These are phyloP conservation scores for Drosophila nr. perissopoda DNA, from an alignment of 2,888 invertebrate species.

Conservation along the genomic window DNA sequence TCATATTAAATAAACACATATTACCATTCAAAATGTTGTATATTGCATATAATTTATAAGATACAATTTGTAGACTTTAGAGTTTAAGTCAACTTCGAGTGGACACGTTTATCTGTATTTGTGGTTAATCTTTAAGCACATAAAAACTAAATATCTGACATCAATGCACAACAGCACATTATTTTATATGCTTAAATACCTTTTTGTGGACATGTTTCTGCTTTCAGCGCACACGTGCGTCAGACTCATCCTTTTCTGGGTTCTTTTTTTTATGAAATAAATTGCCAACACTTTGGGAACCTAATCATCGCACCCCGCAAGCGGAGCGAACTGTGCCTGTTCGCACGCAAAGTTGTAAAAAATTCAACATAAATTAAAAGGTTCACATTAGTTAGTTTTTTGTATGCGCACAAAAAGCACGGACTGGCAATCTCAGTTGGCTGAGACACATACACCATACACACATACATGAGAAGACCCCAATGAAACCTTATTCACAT, in stretches of 20 bases:
- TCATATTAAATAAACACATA: not conserved
- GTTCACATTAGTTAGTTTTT: constrained; percentile 68
- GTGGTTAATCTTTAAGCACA: constrained; percentile 25
- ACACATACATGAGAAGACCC: constrained; percentile 3
- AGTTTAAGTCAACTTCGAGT: not conserved
- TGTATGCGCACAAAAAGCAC: constrained; percentile 12
- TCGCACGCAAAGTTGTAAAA: constrained; percentile 47
- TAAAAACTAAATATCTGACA: constrained; percentile 26
- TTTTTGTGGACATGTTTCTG: constrained; percentile 16
- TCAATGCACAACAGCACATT: constrained; percentile 1
- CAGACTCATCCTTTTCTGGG: not conserved
- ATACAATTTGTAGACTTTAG: not conserved
- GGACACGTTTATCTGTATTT: not conserved
- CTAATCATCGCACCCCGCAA: constrained; percentile 50
- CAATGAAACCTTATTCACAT: constrained; percentile 45
- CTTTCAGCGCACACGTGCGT: constrained; percentile 40
- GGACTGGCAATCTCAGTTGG: constrained; percentile 34
- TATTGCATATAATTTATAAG: not conserved
- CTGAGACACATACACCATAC: not conserved
- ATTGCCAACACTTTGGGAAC: constrained; percentile 47
- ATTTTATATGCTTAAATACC: constrained; percentile 2
- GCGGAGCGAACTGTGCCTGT: constrained; percentile 21
- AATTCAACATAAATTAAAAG: constrained; percentile 73
- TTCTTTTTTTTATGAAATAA: constrained; percentile 27
- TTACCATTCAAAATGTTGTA: not conserved